Base-by-base conservation (phyloP, 1,140 invertebrate genomes). In the Eulimnadia texana region DNA sequence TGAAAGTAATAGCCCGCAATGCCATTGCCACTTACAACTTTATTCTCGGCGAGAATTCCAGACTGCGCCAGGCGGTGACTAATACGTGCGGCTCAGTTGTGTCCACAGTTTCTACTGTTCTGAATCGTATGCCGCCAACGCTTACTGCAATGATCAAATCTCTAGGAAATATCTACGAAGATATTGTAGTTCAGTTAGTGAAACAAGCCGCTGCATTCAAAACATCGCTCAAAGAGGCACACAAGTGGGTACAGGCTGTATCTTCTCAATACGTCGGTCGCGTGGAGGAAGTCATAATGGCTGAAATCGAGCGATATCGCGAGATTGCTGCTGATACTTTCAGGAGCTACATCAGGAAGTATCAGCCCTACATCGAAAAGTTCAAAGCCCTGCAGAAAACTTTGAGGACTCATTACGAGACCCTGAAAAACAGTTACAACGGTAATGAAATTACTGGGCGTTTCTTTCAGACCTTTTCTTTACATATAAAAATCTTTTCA, bases 211-310 rank as follows among this genome's bases (percentile, higher is more conserved):
- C 20, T 6, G n/a, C n/a, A 51, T 62, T 29, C 22, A 49, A 58
- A 23, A 16, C n/a, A 3, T 28, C 19, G 16, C 23, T 63, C 3
- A 58, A 50, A 20, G 52, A 51, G 20, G 60, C 33, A 13, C 29
- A 49, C 13, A 60, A 64, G 19, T 63, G 62, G 22, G 11, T 67
- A 3, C 58, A 64, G 9, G 61, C 57, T 16, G 47, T 63, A 3
- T 42, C 62, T 33, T 16, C 64, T 10, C 52, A 64, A 3, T 64
- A 64, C 42, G 25, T 61, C 47, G 66, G 68, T 1, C 62, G 64
- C 9, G 10, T 68, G 52, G 67, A 71, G 54, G 60, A 61, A 9
- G 61, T 61, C 6, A 50, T 71, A 3, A 69, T 68, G 50, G 19
- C 67, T 16, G 54, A 62, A n/a, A 62, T 66, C 1, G 68, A 71